Evolutionary conservation across 2,797 vertebrate genomes (phyloP).

Genomic region (Rhinichthys osculus): DNA sequence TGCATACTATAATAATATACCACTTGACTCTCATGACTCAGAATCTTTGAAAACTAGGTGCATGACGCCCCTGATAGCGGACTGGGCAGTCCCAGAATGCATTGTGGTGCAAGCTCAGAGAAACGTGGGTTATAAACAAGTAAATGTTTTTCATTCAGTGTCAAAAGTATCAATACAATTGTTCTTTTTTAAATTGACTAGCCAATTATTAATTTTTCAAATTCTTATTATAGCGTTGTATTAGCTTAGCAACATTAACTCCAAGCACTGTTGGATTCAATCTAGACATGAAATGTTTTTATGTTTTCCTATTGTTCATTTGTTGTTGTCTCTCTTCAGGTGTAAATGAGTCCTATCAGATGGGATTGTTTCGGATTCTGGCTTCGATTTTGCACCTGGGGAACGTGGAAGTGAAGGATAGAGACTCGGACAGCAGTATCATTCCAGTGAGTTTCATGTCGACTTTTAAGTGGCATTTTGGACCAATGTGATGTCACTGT

Average conservation of each 20-base stretch:
- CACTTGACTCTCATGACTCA: not conserved
- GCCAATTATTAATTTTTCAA: too few relatives aligned
- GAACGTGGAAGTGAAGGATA: constrained; percentile 91
- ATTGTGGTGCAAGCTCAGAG: not conserved
- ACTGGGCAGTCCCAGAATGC: not conserved
- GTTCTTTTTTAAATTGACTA: too few relatives aligned
- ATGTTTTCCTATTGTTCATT: not conserved
- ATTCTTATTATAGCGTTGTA: not conserved
- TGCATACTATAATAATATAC: too few relatives aligned
- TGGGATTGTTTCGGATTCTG: constrained; percentile 94
- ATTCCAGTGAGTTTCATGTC: constrained; percentile 77
- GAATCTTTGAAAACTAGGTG: not conserved
- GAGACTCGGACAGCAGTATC: constrained; percentile 93
- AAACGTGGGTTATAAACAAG: not conserved
- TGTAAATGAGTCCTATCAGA: constrained; percentile 93
- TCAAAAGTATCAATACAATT: not conserved
- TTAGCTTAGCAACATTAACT: not conserved
- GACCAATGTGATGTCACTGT: too few relatives aligned
- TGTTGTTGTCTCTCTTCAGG: constrained; percentile 75
- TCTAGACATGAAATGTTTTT: not conserved
- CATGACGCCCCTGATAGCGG: not conserved
- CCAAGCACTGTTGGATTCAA: not conserved
- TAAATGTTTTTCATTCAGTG: not conserved
- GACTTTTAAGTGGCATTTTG: not conserved
- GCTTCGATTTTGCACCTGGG: constrained; percentile 96